Evolutionary conservation across 64 coral and sea anemone species (phyloP), one percentile per base, ranked within the genome.

Genomic region (Montipora foliosa): DNA sequence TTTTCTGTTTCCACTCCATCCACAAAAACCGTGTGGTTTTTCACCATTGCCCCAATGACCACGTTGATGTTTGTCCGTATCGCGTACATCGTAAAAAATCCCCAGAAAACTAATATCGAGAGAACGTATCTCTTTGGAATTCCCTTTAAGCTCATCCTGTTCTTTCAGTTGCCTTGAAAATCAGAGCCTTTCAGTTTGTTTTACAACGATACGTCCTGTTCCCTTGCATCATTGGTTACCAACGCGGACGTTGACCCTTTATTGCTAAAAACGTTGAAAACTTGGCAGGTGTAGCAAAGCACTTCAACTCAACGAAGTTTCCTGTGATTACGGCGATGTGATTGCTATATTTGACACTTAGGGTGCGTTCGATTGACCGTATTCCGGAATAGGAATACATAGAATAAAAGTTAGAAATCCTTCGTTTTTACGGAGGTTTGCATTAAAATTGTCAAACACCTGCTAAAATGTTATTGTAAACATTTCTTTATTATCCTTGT

Each of bases 41-140:
- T 92, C 0, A 90, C 83, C 96, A 98, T 98, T n/a, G 96, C 89
- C 22, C 86, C 96, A 6, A 98, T 95, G 45, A 89, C 96, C 25
- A 98, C 96, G 61, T 98, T 98, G 47, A 98, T 79, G 47, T 98
- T 98, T 0, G 94, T 87, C 21, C 93, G 88, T 53, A 98, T 58
- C 1, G 87, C 96, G 48, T 95, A 98, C 96, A 98, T 95, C 3
- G 84, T 98, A 69, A 92, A 88, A 45, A 98, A 98, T 6, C 96
- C 96, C 83, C 87, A 74, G 77, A 92, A 98, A 3, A 94, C 82
- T 79, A 98, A 71, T 22, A 88, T 88, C 17, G 93, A 90, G 12
- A 95, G 70, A 88, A 98, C 68, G 21, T 98, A 98, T 21, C 96
- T 84, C 87, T 95, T 98, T 17, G 96, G 96, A 88, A 98, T 78